phyloP scores from a whole-genome alignment of 1,140 invertebrate species.

The Drosophila orosa region DNA sequence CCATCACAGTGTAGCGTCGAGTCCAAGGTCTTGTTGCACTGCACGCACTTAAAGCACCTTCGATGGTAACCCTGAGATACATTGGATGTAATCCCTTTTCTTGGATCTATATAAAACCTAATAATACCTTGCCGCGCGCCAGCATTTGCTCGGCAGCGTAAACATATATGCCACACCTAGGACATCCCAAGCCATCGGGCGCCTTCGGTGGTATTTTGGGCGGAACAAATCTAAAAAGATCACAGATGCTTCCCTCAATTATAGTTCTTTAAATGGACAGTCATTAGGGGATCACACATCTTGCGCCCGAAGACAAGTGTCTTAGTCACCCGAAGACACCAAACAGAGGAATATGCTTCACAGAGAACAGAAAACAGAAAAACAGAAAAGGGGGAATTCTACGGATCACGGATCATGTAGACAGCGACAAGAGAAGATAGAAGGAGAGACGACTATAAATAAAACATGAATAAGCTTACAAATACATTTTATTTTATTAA shows the following conservation, averaged over 20 bases:
- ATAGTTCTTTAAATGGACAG: constrained; percentile 23
- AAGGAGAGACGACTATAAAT: constrained; percentile 22
- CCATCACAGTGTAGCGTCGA: constrained; percentile 97
- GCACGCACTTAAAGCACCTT: constrained; percentile 97
- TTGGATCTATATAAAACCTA: background rate
- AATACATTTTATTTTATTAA: constrained; percentile 64
- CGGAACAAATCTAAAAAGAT: constrained; percentile 43
- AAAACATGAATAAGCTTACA: constrained; percentile 42
- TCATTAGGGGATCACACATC: constrained; percentile 16
- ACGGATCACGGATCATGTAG: constrained; percentile 17
- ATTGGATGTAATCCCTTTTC: background rate
- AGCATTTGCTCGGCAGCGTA: constrained; percentile 98
- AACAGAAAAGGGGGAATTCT: constrained; percentile 28
- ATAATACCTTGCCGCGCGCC: constrained; percentile 87
- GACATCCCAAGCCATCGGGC: constrained; percentile 94
- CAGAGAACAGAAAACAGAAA: constrained; percentile 20
- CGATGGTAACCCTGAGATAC: constrained; percentile 93
- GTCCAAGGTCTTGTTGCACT: constrained; percentile 97
- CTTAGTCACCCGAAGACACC: constrained; percentile 26
- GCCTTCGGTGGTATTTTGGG: constrained; percentile 84
- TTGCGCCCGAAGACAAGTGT: constrained; percentile 12
- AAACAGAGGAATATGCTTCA: constrained; percentile 17
- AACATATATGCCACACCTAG: constrained; percentile 95
- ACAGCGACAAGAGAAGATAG: constrained; percentile 24
- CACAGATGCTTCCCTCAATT: constrained; percentile 45